Evolutionary conservation across 1,140 invertebrate species (phyloP).

Genomic region (Akabosia matsudoensis): DNA sequence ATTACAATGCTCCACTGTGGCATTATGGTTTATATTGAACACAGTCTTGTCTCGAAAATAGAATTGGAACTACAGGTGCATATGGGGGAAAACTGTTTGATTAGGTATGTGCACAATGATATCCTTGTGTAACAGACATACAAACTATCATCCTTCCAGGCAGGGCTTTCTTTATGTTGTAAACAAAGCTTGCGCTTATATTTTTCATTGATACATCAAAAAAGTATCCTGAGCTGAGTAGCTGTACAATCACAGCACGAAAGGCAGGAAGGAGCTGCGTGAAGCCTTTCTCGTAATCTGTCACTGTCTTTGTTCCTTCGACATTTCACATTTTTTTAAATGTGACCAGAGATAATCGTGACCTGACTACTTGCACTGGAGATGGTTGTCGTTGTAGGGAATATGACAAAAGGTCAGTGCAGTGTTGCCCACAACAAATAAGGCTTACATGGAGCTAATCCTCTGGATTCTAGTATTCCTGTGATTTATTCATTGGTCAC

Average conservation of each 20-base stretch:
- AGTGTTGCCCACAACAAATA: background rate
- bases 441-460: background rate
- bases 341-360: constrained; percentile 20
- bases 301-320: constrained; percentile 23
- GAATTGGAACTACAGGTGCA: no score
- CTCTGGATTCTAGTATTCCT: background rate
- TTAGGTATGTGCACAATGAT: background rate
- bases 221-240: background rate
- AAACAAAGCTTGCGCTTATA: background rate
- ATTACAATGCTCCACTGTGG: no score
- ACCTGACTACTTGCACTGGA: constrained; percentile 6
- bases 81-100: no score
- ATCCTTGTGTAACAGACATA: background rate
- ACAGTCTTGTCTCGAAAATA: no score
- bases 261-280: background rate
- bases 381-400: background rate
- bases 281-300: constrained; percentile 16
- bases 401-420: constrained; percentile 13
- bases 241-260: constrained; percentile 14
- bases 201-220: constrained; percentile 21
- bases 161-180: background rate
- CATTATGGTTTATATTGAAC: no score
- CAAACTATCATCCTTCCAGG: background rate
- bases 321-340: constrained; percentile 21
- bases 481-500: constrained; percentile 25